Conservation (phyloP, 2,113 vertebrate species). For the Petromus typicus region DNA sequence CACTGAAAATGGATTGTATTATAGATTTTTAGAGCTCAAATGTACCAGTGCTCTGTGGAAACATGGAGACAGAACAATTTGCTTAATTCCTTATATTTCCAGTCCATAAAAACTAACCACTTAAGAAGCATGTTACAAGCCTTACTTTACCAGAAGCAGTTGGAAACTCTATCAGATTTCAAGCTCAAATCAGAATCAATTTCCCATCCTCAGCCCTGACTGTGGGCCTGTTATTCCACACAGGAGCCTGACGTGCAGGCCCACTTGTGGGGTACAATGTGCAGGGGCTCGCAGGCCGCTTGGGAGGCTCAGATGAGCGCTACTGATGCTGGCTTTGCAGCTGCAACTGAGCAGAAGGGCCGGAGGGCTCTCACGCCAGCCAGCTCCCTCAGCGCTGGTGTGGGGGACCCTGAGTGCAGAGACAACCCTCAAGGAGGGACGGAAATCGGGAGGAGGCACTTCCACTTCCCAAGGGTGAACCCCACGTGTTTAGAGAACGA, state of each 20-base stretch:
- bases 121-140: slow-evolving; percentile 65
- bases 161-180: slow-evolving; percentile 60
- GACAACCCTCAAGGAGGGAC: slow-evolving; percentile 56
- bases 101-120: slow-evolving; percentile 65
- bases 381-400: slow-evolving; percentile 48
- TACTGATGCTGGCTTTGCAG: slow-evolving; percentile 55
- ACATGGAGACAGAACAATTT: slow-evolving; percentile 47
- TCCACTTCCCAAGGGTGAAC: not conserved
- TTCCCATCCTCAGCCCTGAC: slow-evolving; percentile 45
- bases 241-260: not conserved
- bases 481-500: slow-evolving; percentile 55
- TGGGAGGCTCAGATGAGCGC: too few relatives aligned
- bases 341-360: not conserved
- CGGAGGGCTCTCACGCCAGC: slow-evolving; percentile 45
- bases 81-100: slow-evolving; percentile 63
- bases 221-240: slow-evolving; percentile 59
- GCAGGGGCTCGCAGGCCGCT: too few relatives aligned
- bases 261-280: too few relatives aligned
- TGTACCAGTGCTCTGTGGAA: not conserved
- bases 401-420: slow-evolving; percentile 39
- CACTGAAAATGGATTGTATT: slow-evolving; percentile 35
- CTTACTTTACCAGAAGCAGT: slow-evolving; percentile 71
- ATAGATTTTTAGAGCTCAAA: slow-evolving; percentile 50
- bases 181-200: slow-evolving; percentile 61
- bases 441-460: slow-evolving; percentile 52